Evolutionary conservation across 1,140 invertebrate genomes (phyloP).

Genomic region (Goniozus legneri): DNA sequence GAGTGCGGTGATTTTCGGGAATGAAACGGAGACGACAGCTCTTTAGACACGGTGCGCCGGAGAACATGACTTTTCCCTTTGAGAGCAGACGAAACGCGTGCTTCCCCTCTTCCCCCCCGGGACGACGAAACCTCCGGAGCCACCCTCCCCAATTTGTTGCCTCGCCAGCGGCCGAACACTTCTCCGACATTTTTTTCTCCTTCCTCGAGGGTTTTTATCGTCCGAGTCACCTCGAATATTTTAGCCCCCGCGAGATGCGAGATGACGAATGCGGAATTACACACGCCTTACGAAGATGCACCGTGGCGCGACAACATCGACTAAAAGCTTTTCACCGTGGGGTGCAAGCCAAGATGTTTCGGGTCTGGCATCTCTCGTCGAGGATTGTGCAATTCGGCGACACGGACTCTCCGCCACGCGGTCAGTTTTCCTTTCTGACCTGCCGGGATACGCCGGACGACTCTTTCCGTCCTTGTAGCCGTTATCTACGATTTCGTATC

Average conservation of each 20-base stretch:
- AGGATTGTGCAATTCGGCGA: too few relatives aligned
- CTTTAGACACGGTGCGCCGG: constrained; percentile 21
- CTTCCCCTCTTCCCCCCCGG: constrained; percentile 16
- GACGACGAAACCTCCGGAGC: constrained; percentile 8
- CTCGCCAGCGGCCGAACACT: constrained; percentile 14
- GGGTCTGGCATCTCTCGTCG: too few relatives aligned
- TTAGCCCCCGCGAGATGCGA: constrained; percentile 6
- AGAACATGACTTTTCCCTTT: constrained; percentile 30
- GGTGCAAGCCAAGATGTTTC: constrained; percentile 21
- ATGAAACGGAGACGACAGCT: constrained; percentile 28
- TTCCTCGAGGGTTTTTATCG: too few relatives aligned
- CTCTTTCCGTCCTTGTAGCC: too few relatives aligned
- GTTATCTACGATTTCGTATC: too few relatives aligned
- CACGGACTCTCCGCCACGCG: too few relatives aligned
- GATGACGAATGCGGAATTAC: constrained; percentile 22
- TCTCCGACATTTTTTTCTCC: too few relatives aligned
- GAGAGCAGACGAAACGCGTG: constrained; percentile 8
- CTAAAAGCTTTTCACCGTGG: constrained; percentile 39
- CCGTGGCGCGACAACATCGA: too few relatives aligned
- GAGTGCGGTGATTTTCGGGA: constrained; percentile 9
- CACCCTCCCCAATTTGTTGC: constrained; percentile 33
- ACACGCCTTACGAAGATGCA: constrained; percentile 13
- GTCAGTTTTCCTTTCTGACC: too few relatives aligned
- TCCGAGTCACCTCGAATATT: too few relatives aligned
- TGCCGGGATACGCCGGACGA: too few relatives aligned